Evolutionary conservation across 2,888 invertebrate species (phyloP), one percentile per base, ranked within the genome.

Genomic region (Matsumyia berberina): DNA sequence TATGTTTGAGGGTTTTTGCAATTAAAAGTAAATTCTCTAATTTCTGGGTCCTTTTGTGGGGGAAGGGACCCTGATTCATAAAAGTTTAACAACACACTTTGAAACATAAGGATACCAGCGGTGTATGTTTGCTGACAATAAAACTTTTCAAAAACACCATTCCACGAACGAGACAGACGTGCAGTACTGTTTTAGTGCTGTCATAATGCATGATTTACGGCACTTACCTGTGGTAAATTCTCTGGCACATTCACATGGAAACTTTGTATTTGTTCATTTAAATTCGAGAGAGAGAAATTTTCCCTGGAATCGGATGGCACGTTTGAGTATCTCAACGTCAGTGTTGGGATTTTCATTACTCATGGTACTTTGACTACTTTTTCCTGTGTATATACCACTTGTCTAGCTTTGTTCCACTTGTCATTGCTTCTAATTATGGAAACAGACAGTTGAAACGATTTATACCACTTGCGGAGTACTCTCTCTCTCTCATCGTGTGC

Each of bases 141-240:
- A 46, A 19, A 19, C 19, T 46, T 19, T 46, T 46, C 9, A 46
- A 24, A n/a, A 19, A 3, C 9, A 49, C 29, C 24, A 9, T 49
- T 29, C 4, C 49, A 29, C 29, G 4, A 19, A 24, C 42, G 7
- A 49, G 49, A 6, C 49, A 19, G 29, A 49, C 24, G n/a, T 49
- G 49, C 29, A n/a, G 49, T 49, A 11, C n/a, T n/a, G 2, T 49
- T 49, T 49, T 49, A 49, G 49, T 29, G 49, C 29, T 49, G 11
- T 29, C 17, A 17, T 8, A 19, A 24, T 46, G 11, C 24, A 11
- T 46, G 19, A 46, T n/a, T 46, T 46, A 46, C 19, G 49, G n/a
- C n/a, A 49, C 17, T 44, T 19, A 46, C 46, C 46, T 46, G 19
- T 9, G 46, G 17, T 19, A 46, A 6, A 17, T 46, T 9, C 7